Conservation (phyloP, 2,113 vertebrate species). For the Arvicanthis niloticus region DNA sequence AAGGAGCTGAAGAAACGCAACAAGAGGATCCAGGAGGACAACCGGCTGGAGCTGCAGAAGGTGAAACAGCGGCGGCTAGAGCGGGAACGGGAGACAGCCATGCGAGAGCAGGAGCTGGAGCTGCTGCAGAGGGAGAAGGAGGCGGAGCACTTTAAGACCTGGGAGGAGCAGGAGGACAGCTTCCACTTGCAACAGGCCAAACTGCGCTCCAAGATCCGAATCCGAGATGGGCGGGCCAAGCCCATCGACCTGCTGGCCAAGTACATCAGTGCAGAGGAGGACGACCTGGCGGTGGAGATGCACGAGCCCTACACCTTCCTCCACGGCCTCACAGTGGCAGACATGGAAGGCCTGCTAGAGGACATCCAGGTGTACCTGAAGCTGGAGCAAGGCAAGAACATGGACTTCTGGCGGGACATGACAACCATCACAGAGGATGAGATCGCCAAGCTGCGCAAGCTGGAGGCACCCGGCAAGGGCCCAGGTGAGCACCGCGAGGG, state of each 20-base stretch:
- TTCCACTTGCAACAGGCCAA: constrained; percentile 99
- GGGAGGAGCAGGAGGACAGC: constrained; percentile 99
- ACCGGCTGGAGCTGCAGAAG: constrained; percentile 98
- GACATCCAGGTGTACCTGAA: constrained; percentile 99
- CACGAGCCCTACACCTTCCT: constrained; percentile 98
- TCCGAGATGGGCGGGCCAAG: constrained; percentile 95
- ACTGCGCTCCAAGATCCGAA: constrained; percentile 97
- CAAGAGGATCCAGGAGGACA: constrained; percentile 97
- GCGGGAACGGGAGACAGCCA: constrained; percentile 96
- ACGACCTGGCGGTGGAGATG: constrained; percentile 98
- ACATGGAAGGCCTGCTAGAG: constrained; percentile 98
- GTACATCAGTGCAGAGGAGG: constrained; percentile 98
- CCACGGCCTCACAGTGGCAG: constrained; percentile 94
- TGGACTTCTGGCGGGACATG: constrained; percentile 99
- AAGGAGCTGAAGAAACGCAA: constrained; percentile 98
- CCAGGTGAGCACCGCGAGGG: constrained; percentile 93
- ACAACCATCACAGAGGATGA: constrained; percentile 98
- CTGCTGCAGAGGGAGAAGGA: constrained; percentile 99
- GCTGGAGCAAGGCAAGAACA: constrained; percentile 97
- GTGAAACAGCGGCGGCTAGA: constrained; percentile 98
- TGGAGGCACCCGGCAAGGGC: constrained; percentile 96
- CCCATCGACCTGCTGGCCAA: constrained; percentile 98
- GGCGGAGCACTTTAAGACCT: constrained; percentile 98
- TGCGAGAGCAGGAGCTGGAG: constrained; percentile 98
- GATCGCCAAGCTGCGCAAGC: constrained; percentile 96